Evolutionary conservation across 2,888 invertebrate species (phyloP).

Genomic region (Dione vanillae): DNA sequence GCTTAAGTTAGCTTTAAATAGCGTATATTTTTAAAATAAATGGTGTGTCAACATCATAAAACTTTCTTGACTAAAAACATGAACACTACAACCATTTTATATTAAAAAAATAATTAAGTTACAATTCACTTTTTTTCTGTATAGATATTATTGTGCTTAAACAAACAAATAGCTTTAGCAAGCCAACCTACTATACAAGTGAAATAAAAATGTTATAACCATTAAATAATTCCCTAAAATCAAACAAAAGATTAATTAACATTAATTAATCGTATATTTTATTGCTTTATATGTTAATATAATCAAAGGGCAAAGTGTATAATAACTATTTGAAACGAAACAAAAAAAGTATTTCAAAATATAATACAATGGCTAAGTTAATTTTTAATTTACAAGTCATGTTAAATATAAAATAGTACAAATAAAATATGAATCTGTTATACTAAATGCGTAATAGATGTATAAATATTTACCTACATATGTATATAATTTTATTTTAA

Average conservation of each 20-base stretch:
- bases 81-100: too few relatives aligned
- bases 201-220: background rate
- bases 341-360: slow-evolving; percentile 35
- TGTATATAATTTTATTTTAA: too few relatives aligned
- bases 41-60: too few relatives aligned
- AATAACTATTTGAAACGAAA: slow-evolving; percentile 30
- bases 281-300: slow-evolving; percentile 40
- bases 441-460: background rate
- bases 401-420: slow-evolving; percentile 21
- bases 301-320: slow-evolving; percentile 38
- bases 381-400: slow-evolving; percentile 38
- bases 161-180: background rate
- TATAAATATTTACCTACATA: background rate
- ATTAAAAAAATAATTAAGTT: too few relatives aligned
- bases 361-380: slow-evolving; percentile 27
- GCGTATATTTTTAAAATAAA: too few relatives aligned
- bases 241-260: slow-evolving; percentile 27
- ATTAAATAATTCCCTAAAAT: slow-evolving; percentile 3
- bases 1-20: too few relatives aligned
- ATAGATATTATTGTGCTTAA: background rate
- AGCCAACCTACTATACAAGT: background rate
- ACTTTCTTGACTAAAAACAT: too few relatives aligned
- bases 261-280: slow-evolving; percentile 39
- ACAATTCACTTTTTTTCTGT: too few relatives aligned
- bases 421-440: slow-evolving; percentile 6